Evolutionary conservation across 2,113 vertebrate genomes (phyloP).

Genomic region (Corapipo altera): DNA sequence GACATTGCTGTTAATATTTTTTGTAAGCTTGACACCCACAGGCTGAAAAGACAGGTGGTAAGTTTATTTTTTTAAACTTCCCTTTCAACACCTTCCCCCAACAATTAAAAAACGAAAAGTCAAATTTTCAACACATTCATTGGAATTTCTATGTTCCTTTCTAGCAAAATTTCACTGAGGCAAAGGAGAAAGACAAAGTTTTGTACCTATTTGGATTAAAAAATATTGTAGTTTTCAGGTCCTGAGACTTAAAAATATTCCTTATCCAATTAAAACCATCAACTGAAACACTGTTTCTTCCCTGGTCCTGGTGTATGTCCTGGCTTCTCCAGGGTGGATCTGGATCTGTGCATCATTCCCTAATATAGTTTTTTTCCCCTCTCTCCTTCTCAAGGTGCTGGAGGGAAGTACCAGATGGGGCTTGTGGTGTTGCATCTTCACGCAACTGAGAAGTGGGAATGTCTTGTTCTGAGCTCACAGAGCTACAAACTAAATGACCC

Average conservation of each 20-base stretch:
- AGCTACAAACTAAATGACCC: neutral
- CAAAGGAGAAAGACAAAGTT: neutral
- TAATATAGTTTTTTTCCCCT: neutral
- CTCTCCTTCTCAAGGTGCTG: neutral
- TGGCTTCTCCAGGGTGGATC: neutral
- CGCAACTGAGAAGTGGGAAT: neutral
- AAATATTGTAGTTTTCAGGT: neutral
- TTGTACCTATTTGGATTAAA: neutral
- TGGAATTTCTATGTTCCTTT: neutral
- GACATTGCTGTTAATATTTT: neutral
- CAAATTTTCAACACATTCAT: neutral
- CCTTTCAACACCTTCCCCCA: neutral
- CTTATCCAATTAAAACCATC: neutral
- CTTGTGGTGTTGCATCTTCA: neutral
- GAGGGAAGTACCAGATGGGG: neutral
- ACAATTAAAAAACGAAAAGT: neutral
- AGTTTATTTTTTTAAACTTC: conserved; percentile 20
- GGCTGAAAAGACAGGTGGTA: conserved; percentile 7
- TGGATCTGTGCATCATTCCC: neutral
- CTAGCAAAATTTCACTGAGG: neutral
- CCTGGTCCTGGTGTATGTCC: fast-evolving
- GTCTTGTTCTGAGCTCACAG: neutral
- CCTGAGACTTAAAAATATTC: neutral
- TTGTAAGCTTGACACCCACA: neutral
- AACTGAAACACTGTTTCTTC: neutral